A percentile compares a stretch with the other conserved stretches of the same genome.
These are phyloP conservation scores for Parnassius smintheus DNA, from an alignment of 2,888 invertebrate species.

Conservation along the genomic window DNA sequence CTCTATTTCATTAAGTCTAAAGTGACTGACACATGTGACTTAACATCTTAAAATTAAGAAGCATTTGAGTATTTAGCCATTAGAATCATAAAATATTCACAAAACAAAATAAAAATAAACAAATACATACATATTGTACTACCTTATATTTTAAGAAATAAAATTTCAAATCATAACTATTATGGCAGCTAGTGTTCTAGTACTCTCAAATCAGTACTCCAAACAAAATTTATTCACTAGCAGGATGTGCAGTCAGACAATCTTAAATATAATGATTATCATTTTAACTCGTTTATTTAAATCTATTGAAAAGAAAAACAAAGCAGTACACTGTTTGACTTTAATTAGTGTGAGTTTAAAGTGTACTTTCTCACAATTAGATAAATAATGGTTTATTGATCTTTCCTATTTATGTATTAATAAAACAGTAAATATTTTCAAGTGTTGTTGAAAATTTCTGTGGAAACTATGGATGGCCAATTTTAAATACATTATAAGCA, in stretches of 20 bases:
- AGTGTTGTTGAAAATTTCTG: neutral
- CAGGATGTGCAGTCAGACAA: slow-evolving; percentile 18
- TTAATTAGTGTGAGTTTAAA: too few species aligned
- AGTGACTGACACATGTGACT: too few species aligned
- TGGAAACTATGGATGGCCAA: slow-evolving; percentile 16
- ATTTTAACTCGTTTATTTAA: slow-evolving; percentile 11
- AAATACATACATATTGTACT: slow-evolving; percentile 30
- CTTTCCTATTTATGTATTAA: neutral
- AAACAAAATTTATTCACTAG: slow-evolving; percentile 22
- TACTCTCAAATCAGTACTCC: slow-evolving; percentile 32
- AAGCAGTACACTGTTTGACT: slow-evolving; percentile 3
- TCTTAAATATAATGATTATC: slow-evolving; percentile 10
- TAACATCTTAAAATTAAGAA: too few species aligned
- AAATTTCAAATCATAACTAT: slow-evolving; percentile 49
- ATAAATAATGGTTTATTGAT: too few species aligned
- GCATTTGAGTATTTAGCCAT: slow-evolving; percentile 5
- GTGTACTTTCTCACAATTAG: too few species aligned
- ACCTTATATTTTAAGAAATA: slow-evolving; percentile 43
- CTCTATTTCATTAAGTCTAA: too few species aligned
- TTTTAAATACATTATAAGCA: slow-evolving; percentile 33
- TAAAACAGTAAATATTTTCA: too few species aligned
- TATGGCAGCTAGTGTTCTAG: slow-evolving; percentile 64
- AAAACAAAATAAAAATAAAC: slow-evolving; percentile 46
- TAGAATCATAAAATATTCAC: slow-evolving; percentile 33
- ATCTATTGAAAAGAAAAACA: neutral